Percentiles rank a stretch among this genome's conserved stretches.
These are phyloP conservation scores for Rotaria sp. DNA, from an alignment of 2,888 invertebrate species.

Conservation along the genomic window DNA sequence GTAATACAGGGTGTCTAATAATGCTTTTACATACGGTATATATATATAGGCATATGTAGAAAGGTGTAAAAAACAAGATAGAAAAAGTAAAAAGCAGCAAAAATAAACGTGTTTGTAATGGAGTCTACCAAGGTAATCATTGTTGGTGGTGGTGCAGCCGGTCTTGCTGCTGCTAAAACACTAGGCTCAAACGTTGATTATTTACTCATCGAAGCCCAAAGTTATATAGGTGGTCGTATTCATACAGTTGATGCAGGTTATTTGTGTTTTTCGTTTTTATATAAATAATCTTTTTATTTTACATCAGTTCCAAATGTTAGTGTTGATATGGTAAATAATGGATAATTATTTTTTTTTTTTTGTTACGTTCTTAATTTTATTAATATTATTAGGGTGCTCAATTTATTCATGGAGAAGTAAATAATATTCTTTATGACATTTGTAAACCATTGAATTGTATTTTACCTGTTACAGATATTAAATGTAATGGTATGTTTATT, in stretches of 20 bases:
- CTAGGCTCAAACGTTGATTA: neutral
- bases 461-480: neutral
- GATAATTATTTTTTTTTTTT: neutral
- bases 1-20: too few relatives aligned
- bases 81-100: too few relatives aligned
- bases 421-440: neutral
- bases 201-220: neutral
- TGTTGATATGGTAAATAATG: neutral
- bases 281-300: neutral
- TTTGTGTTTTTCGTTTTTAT: neutral
- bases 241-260: neutral
- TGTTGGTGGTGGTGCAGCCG: conserved; percentile 11
- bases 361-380: neutral
- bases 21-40: too few relatives aligned
- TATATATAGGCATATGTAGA: too few relatives aligned
- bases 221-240: neutral
- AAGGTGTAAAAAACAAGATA: too few relatives aligned
- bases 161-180: neutral
- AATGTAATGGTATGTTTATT: neutral
- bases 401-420: neutral
- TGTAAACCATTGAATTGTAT: conserved; percentile 6
- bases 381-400: neutral
- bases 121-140: neutral
- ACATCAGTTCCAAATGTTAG: neutral
- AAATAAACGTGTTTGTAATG: neutral